Base-by-base conservation (phyloP, 2,113 vertebrate genomes). In the Mastomys natalensis region DNA sequence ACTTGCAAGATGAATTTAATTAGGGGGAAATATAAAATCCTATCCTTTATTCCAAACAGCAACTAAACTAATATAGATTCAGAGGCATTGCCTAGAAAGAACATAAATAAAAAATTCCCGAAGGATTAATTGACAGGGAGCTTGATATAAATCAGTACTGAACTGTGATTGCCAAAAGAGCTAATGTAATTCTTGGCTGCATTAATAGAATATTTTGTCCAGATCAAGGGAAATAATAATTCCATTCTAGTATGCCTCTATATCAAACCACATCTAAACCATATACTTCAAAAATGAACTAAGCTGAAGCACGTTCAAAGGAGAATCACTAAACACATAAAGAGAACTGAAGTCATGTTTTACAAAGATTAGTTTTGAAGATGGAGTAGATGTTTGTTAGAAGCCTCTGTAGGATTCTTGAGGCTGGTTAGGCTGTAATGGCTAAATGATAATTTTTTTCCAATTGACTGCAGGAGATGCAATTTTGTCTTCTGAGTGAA, bases 121-220 rank as follows among this genome's bases (percentile, higher is more conserved):
- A 26, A 97, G 48, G 68, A 95, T 93, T 97, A 93, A 96, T 68
- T 95, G 97, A 97, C 94, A 96, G 66, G 37, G 76, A 95, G 22
- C 66, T 91, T 94, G 70, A 90, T 93, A 95, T 97, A 97, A 97
- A 97, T 97, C 97, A 97, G 55, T 55, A 95, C 17, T 64, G 66
- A 97, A 87, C 17, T 90, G 48, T 78, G 55, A 81, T 80, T 97
- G 96, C 97, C 97, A 96, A 96, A 96, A 88, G 5, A 91, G 77
- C 89, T 98, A 98, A 98, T 97, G 96, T 43, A 97, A 89, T 97
- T 97, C 77, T 97, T 98, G 97, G 97, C 97, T 93, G 48, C 55
- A 92, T 96, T 96, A 91, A 94, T 40, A 95, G 72, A 97, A 91
- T 96, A 96, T 84, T 97, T 94, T 92, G 72, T 97, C 72, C 93